Evolutionary conservation across 1,140 invertebrate species (phyloP).

Genomic region (Hirudo medicinalis): DNA sequence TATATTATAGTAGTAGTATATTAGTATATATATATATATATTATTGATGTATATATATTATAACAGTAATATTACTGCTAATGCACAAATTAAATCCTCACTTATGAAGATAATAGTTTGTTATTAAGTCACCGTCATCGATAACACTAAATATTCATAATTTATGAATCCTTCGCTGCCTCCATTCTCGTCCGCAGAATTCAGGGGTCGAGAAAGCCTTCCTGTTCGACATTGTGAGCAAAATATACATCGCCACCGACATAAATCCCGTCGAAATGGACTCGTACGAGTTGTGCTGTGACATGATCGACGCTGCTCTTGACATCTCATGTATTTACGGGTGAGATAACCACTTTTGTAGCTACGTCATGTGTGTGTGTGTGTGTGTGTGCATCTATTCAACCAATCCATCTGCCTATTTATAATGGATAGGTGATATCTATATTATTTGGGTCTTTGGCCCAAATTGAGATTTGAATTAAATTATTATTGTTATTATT

Average conservation of each 20-base stretch:
- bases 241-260: constrained; percentile 99
- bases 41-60: too few relatives aligned
- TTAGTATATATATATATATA: too few relatives aligned
- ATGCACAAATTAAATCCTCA: too few relatives aligned
- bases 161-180: too few relatives aligned
- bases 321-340: constrained; percentile 98
- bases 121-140: too few relatives aligned
- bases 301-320: constrained; percentile 99
- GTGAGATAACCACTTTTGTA: constrained; percentile 42
- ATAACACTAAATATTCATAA: too few relatives aligned
- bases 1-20: too few relatives aligned
- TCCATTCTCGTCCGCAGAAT: constrained; percentile 51
- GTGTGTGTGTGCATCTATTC: not conserved
- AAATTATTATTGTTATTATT: not conserved
- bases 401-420: not conserved
- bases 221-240: constrained; percentile 93
- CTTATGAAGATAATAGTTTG: too few relatives aligned
- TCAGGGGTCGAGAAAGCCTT: constrained; percentile 96
- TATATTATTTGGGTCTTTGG: not conserved
- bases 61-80: too few relatives aligned
- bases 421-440: not conserved
- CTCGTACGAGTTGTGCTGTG: constrained; percentile 96
- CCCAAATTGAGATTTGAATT: too few relatives aligned
- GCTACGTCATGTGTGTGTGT: too few relatives aligned
- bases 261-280: constrained; percentile 99